These are phyloP conservation scores for Pemphredon lugubris DNA, from an alignment of 2,888 invertebrate species.

Conservation along the genomic window DNA sequence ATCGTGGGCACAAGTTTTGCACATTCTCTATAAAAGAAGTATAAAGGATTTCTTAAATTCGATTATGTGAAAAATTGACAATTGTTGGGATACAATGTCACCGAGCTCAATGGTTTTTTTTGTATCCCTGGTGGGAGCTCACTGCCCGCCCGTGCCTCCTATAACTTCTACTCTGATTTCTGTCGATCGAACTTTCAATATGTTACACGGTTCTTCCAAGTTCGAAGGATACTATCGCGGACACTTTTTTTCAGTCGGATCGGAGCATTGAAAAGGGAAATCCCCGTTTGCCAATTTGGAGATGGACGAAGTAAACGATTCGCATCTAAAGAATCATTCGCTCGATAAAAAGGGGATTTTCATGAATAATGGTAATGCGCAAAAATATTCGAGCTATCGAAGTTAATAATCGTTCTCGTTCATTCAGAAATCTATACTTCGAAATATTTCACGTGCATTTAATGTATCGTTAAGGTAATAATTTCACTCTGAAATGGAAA, in stretches of 20 bases:
- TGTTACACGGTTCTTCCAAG: background rate
- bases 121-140: background rate
- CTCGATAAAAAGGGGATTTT: background rate
- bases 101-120: conserved; percentile 8
- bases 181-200: conserved; percentile 17
- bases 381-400: background rate
- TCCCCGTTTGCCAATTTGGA: background rate
- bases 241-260: conserved; percentile 9
- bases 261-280: background rate
- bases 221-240: conserved; percentile 4
- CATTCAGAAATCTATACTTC: no score
- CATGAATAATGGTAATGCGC: no score
- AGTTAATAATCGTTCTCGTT: no score
- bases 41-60: background rate
- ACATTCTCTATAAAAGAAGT: no score
- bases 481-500: no score
- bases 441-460: no score
- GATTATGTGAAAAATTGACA: background rate
- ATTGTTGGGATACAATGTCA: background rate
- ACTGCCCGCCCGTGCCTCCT: background rate
- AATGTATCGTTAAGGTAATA: no score
- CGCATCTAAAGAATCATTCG: background rate
- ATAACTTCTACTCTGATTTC: conserved; percentile 12
- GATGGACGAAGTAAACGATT: conserved; percentile 1
- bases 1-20: no score